phyloP scores from a whole-genome alignment of 2,888 invertebrate species.

The Therioaphis trifolii region DNA sequence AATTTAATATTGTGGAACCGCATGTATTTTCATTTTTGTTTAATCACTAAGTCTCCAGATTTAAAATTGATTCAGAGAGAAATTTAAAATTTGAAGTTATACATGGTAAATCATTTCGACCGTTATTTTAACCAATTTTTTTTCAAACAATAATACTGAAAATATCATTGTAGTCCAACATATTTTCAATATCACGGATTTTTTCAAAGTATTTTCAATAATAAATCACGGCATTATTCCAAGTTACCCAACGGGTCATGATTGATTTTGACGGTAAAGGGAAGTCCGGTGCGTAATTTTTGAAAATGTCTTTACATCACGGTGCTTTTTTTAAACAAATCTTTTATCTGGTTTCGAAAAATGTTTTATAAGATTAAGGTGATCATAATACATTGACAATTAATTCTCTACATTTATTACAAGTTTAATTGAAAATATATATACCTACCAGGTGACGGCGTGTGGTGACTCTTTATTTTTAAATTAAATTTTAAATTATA shows the following conservation, averaged over 20 bases:
- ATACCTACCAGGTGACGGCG: no score
- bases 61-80: not conserved
- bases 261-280: constrained; percentile 67
- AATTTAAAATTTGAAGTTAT: constrained; percentile 14
- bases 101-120: not conserved
- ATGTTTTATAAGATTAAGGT: no score
- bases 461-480: no score
- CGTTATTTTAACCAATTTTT: constrained; percentile 3
- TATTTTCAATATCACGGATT: constrained; percentile 48
- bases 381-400: no score
- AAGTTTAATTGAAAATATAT: no score
- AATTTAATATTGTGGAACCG: no score
- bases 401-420: no score
- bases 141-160: constrained; percentile 17
- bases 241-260: constrained; percentile 67
- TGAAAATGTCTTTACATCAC: not conserved
- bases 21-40: no score
- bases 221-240: constrained; percentile 62
- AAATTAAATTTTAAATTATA: no score
- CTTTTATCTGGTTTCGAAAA: no score
- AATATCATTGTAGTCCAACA: not conserved
- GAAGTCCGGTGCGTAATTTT: not conserved
- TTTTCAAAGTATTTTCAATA: constrained; percentile 66
- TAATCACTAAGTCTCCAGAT: not conserved
- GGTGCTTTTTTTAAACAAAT: constrained; percentile 20